A percentile compares a stretch with the other conserved stretches of the same genome.
phyloP scores from a whole-genome alignment of 2,797 vertebrate genomes.

The Xenops minutus region DNA sequence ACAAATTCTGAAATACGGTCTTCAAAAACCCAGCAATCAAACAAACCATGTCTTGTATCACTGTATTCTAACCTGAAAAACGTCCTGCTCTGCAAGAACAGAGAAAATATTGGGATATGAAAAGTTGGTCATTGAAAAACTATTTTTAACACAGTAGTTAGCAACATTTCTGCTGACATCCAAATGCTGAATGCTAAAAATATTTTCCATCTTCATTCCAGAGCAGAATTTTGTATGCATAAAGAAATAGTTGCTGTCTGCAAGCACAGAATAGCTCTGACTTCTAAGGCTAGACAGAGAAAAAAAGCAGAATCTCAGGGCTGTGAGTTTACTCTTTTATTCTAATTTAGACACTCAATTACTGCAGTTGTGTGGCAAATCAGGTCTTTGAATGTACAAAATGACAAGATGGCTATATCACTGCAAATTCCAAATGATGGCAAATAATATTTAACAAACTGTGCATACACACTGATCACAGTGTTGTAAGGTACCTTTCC shows the following conservation, averaged over 20 bases:
- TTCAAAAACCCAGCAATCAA: neutral
- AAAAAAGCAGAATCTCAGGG: neutral
- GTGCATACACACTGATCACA: neutral
- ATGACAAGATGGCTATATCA: neutral
- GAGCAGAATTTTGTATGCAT: neutral
- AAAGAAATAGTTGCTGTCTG: neutral
- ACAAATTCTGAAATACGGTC: neutral
- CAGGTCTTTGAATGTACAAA: neutral
- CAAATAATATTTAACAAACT: neutral
- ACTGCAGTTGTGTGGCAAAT: neutral
- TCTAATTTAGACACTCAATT: neutral
- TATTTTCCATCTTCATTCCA: neutral
- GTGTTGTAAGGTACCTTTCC: neutral
- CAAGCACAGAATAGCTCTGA: neutral
- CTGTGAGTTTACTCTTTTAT: neutral
- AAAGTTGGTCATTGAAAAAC: neutral
- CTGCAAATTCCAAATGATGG: neutral
- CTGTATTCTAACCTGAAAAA: neutral
- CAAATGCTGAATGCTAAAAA: slow-evolving; percentile 22
- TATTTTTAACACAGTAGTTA: slow-evolving; percentile 17
- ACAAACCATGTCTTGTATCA: neutral
- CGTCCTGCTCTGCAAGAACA: neutral
- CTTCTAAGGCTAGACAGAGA: neutral
- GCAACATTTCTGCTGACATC: neutral
- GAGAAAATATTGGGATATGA: neutral